A percentile compares a stretch with the other conserved stretches of the same genome.
Evolutionary conservation across 2,113 vertebrate genomes (phyloP).

Genomic region (Ictidomys tridecemlineatus): DNA sequence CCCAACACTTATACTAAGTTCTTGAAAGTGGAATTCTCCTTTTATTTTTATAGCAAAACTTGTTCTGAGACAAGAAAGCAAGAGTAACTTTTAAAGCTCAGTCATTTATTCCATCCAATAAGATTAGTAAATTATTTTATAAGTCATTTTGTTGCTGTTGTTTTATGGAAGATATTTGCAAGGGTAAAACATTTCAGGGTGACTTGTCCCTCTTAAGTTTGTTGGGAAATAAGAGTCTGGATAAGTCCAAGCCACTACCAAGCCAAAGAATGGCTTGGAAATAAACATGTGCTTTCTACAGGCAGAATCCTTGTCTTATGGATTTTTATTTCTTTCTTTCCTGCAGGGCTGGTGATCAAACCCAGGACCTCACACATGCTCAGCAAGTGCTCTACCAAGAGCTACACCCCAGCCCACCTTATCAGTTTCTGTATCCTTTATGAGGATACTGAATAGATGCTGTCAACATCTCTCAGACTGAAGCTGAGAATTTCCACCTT

Average conservation of each 20-base stretch:
- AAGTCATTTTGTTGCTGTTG: background rate
- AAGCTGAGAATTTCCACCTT: background rate
- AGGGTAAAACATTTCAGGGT: background rate
- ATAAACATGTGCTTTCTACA: background rate
- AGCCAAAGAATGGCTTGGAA: background rate
- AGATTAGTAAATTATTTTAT: constrained; percentile 1
- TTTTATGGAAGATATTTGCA: background rate
- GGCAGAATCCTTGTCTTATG: background rate
- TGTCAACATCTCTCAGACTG: background rate
- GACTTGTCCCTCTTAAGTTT: background rate
- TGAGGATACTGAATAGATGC: background rate
- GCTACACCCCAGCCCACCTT: background rate
- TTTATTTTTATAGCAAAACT: constrained; percentile 45
- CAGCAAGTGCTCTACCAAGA: background rate
- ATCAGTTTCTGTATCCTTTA: background rate
- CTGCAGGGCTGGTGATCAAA: background rate
- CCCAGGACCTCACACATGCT: background rate
- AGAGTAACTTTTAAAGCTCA: background rate
- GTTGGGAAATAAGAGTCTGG: background rate
- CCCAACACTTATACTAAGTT: background rate
- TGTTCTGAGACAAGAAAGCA: background rate
- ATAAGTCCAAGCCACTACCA: background rate
- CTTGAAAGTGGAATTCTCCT: background rate
- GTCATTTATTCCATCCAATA: background rate
- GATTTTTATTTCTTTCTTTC: background rate